These are phyloP conservation scores for Manduca sexta DNA, from an alignment of 1,140 invertebrate species.

Conservation along the genomic window DNA sequence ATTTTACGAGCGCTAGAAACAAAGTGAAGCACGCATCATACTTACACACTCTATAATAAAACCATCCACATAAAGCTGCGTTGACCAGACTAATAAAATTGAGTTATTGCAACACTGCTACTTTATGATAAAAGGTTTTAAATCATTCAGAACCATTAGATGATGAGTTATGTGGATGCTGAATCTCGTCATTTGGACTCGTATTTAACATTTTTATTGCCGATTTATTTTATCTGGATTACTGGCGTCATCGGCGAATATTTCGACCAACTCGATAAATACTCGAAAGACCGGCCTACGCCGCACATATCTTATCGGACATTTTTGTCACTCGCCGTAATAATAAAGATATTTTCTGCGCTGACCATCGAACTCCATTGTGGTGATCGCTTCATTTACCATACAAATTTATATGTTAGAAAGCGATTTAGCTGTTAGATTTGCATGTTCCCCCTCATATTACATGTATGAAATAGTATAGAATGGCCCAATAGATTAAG, in stretches of 20 bases:
- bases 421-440: constrained; percentile 53
- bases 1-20: constrained; percentile 40
- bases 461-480: constrained; percentile 36
- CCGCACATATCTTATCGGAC: constrained; percentile 42
- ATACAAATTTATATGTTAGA: constrained; percentile 56
- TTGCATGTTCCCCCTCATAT: constrained; percentile 60
- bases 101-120: constrained; percentile 65
- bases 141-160: constrained; percentile 69
- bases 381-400: constrained; percentile 65
- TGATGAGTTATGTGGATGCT: constrained; percentile 66
- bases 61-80: constrained; percentile 54
- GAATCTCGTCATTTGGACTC: constrained; percentile 56
- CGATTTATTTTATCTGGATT: constrained; percentile 55
- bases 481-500: constrained; percentile 27
- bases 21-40: constrained; percentile 36
- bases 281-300: constrained; percentile 26
- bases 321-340: constrained; percentile 46
- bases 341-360: constrained; percentile 61
- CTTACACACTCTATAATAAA: constrained; percentile 48
- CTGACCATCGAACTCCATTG: constrained; percentile 64
- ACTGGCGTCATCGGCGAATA: constrained; percentile 54
- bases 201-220: constrained; percentile 69
- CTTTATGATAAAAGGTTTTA: constrained; percentile 71
- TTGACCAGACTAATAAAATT: constrained; percentile 67
- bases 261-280: constrained; percentile 42